Evolutionary conservation across 2,797 vertebrate genomes (phyloP), one percentile per base, ranked within the genome.

Genomic region (Tapera naevia): DNA sequence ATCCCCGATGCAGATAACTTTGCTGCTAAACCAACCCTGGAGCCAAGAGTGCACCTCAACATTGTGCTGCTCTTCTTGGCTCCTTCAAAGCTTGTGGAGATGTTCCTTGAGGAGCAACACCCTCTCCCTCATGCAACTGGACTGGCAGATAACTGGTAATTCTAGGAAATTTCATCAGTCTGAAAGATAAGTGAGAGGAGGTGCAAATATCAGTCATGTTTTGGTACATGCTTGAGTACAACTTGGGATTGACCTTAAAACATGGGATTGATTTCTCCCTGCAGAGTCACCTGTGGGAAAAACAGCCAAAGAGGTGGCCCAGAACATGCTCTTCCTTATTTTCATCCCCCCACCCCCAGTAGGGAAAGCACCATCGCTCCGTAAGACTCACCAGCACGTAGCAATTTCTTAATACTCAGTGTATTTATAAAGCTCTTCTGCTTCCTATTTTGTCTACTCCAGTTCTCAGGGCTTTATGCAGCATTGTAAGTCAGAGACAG

Each of bases 1-100:
- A 11, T 30, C 5, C 13, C 33, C 39, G 64, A 7, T 0, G 0
- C 4, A 8, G 60, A 13, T 23, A 57, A 50, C 0, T 0, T 28
- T 25, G 30, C 76, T 64, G 37, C 46, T 33, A 19, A 89, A 9
- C 30, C 28, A 66, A 1, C 8, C 3, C 11, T 2, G 8, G 9
- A 30, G 39, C 39, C 64, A 74, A 50, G 61, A 82, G 48, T 0
- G 3, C 10, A 3, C 37, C 17, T 2, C 16, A 5, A 11, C 6
- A 1, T 21, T 5, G 6, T 9, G 17, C 41, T 64, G 17, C 56
- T 54, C 33, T 28, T 41, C 57, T 46, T 15, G 4, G 11, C 11
- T 71, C 51, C 61, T 27, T 24, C 15, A 4, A 18, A 22, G 13
- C 21, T 37, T 46, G 15, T 9, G 10, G 35, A 39, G 56, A 43